phyloP scores from a whole-genome alignment of 2,888 invertebrate species.

The Chloromyia formosa region DNA sequence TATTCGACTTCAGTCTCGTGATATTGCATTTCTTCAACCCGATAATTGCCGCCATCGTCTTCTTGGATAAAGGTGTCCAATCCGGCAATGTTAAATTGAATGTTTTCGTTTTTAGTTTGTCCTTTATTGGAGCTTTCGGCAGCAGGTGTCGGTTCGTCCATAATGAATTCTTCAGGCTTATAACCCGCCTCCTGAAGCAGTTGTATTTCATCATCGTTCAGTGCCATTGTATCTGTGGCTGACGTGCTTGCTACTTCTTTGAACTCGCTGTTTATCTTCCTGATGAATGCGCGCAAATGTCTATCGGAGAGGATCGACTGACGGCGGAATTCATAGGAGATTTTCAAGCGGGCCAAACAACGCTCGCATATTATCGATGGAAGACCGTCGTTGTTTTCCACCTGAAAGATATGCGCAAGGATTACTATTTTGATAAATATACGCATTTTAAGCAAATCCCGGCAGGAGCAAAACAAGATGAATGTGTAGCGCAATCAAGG shows the following conservation, averaged over 20 bases:
- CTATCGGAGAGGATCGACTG: constrained; percentile 55
- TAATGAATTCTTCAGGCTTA: constrained; percentile 9
- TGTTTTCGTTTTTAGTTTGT: constrained; percentile 3
- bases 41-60: constrained; percentile 15
- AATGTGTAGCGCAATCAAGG: too few relatives aligned
- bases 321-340: constrained; percentile 56
- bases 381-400: constrained; percentile 55
- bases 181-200: constrained; percentile 47
- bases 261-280: constrained; percentile 56
- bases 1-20: constrained; percentile 40
- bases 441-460: not conserved
- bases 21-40: constrained; percentile 18
- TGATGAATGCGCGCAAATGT: constrained; percentile 55
- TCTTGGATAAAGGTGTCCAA: constrained; percentile 12
- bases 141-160: not conserved
- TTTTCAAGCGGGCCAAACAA: constrained; percentile 55
- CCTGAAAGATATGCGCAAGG: constrained; percentile 52
- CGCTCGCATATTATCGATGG: constrained; percentile 55
- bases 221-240: constrained; percentile 41
- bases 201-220: constrained; percentile 51
- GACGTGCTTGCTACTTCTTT: constrained; percentile 54
- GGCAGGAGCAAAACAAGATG: not conserved
- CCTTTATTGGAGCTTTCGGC: not conserved
- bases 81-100: constrained; percentile 25
- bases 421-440: constrained; percentile 3